These are phyloP conservation scores for Lagocephalus sceleratus DNA, from an alignment of 2,797 vertebrate species.

Conservation along the genomic window DNA sequence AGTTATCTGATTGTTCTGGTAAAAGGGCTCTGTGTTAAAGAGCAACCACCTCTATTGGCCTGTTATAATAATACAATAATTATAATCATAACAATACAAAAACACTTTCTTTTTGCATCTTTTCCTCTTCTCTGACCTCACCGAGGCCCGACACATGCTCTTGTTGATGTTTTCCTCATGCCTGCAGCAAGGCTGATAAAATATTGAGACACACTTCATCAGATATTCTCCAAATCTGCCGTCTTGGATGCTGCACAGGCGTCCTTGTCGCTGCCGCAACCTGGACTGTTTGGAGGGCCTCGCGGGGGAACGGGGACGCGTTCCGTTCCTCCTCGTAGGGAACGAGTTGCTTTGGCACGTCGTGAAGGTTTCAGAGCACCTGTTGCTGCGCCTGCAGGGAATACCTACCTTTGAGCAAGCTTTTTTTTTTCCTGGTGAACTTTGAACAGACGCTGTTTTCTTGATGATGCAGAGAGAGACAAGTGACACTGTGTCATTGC, in stretches of 20 bases:
- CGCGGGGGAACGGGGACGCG: neutral
- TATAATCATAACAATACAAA: too few species aligned
- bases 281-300: constrained; percentile 16
- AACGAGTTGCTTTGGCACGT: neutral
- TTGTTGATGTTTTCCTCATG: constrained; percentile 33
- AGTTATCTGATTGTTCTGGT: too few species aligned
- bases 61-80: constrained; percentile 36
- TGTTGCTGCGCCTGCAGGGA: constrained; percentile 21
- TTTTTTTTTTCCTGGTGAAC: too few species aligned
- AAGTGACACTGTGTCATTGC: too few species aligned
- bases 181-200: constrained; percentile 56
- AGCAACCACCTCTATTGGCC: constrained; percentile 8
- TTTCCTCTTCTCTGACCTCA: neutral
- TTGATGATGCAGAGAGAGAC: too few species aligned
- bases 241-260: constrained; percentile 54
- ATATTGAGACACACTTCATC: constrained; percentile 62
- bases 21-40: neutral
- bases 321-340: too few species aligned
- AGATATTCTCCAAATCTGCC: constrained; percentile 64
- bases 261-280: constrained; percentile 18
- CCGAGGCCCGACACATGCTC: constrained; percentile 13
- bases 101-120: constrained; percentile 4
- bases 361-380: constrained; percentile 29
- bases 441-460: too few species aligned
- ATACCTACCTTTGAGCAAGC: too few species aligned